These are phyloP conservation scores for Gymnocypris eckloni DNA, from an alignment of 2,797 vertebrate genomes.

Conservation along the genomic window DNA sequence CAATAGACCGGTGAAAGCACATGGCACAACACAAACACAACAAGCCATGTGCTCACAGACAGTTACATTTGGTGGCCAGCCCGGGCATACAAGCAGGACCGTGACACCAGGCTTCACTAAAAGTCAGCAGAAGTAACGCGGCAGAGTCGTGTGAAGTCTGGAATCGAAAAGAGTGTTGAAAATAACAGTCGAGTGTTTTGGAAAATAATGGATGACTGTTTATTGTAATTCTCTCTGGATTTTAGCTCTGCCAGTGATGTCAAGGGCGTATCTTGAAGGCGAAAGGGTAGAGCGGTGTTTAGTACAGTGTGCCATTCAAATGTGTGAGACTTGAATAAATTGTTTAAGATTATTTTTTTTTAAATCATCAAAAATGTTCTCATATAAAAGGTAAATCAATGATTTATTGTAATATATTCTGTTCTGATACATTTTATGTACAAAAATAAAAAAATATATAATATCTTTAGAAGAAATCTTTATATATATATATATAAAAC, in stretches of 20 bases:
- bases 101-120: neutral
- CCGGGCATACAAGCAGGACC: no score
- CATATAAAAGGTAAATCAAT: neutral
- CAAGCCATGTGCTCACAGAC: no score
- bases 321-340: constrained; percentile 20
- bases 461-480: neutral
- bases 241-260: neutral
- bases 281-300: constrained; percentile 3
- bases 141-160: constrained; percentile 3
- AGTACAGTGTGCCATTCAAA: neutral
- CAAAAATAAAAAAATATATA: no score
- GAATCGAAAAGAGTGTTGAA: neutral
- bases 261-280: neutral
- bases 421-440: neutral
- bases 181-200: constrained; percentile 12
- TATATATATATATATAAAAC: no score
- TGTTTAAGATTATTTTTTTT: neutral
- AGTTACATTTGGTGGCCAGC: no score
- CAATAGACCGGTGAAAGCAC: no score
- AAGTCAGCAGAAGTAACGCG: constrained; percentile 1
- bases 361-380: no score
- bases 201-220: constrained; percentile 34
- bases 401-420: neutral
- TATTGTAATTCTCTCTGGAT: constrained; percentile 31
- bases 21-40: no score